Base-by-base conservation (phyloP, 1,140 invertebrate species). In the Gonioctena quinquepunctata region DNA sequence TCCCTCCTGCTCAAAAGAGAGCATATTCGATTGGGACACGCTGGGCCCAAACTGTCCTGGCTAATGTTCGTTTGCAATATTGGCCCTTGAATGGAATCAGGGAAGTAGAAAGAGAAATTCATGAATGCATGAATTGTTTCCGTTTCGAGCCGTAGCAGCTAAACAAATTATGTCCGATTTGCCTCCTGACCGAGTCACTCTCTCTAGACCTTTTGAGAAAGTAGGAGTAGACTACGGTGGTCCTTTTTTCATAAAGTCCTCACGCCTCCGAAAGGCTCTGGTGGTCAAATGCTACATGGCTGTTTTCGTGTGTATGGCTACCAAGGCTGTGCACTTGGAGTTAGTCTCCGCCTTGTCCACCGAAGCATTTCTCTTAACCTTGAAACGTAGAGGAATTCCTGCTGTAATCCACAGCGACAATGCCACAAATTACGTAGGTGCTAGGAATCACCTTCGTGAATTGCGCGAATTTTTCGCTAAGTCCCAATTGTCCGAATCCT, bases 401-500 rank as follows among this genome's bases (percentile, higher is more conserved):
- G 16, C 50, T 22, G 21, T 54, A 54, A 54, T 42, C 21, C 21
- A 54, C 50, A 54, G 50, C 18, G 50, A 54, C 50, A 54, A 54
- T 18, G 50, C 50, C 8, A 21, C 50, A 54, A 54, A 54, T 6
- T 54, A 19, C 11, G 33, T 42, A 42, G 50, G 50, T 54, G 16
- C 50, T 3, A 18, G 50, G 11, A 54, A 54, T 54, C 33, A 42
- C 33, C 33, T 42, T 42, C 11, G 11, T 16, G 50, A 54, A 54
- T 18, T 54, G 16, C 21, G 21, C 21, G n/a, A 54, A 19, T 54
- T 54, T 54, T 54, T n/a, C n/a, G n/a, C n/a, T n/a, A n/a, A n/a
- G n/a, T 42, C 33, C 33, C 33, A 42, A 42, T 3, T 42, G 33
- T n/a, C 33, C 33, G 33, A 42, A 42, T 42, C 33, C 33, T 84